These are phyloP conservation scores for Melipona beecheii DNA, from an alignment of 2,888 invertebrate genomes.

Conservation along the genomic window DNA sequence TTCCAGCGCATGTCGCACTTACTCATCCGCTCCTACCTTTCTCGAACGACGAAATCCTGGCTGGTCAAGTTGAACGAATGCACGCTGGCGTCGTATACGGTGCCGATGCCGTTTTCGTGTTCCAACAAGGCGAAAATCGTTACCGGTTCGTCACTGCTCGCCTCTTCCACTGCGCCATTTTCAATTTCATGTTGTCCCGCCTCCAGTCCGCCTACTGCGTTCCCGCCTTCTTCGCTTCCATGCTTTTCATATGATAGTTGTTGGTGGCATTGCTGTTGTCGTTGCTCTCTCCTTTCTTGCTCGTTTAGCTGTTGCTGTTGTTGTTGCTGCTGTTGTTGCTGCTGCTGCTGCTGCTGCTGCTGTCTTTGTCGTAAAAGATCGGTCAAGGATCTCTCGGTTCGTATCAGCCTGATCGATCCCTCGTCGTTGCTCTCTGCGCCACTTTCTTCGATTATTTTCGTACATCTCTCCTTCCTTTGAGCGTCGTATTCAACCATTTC, in stretches of 20 bases:
- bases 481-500: slow-evolving; percentile 51
- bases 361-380: background rate
- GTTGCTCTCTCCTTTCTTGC: background rate
- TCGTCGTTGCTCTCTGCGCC: slow-evolving; percentile 50
- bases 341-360: background rate
- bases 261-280: slow-evolving; percentile 17
- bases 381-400: slow-evolving; percentile 33
- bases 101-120: slow-evolving; percentile 66
- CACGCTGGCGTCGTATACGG: slow-evolving; percentile 63
- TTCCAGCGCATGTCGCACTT: no score
- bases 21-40: slow-evolving; percentile 56
- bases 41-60: slow-evolving; percentile 71
- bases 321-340: background rate
- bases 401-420: background rate
- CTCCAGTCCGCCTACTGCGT: slow-evolving; percentile 82
- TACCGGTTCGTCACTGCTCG: slow-evolving; percentile 69
- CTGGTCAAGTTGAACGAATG: slow-evolving; percentile 73
- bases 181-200: slow-evolving; percentile 82
- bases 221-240: slow-evolving; percentile 77
- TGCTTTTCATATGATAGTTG: slow-evolving; percentile 67
- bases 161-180: slow-evolving; percentile 81
- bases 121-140: slow-evolving; percentile 66
- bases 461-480: slow-evolving; percentile 27
- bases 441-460: slow-evolving; percentile 43
- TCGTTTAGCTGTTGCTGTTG: background rate